Evolutionary conservation across 2,888 invertebrate species (phyloP), one percentile per base, ranked within the genome.

Genomic region (Atrina japonica): DNA sequence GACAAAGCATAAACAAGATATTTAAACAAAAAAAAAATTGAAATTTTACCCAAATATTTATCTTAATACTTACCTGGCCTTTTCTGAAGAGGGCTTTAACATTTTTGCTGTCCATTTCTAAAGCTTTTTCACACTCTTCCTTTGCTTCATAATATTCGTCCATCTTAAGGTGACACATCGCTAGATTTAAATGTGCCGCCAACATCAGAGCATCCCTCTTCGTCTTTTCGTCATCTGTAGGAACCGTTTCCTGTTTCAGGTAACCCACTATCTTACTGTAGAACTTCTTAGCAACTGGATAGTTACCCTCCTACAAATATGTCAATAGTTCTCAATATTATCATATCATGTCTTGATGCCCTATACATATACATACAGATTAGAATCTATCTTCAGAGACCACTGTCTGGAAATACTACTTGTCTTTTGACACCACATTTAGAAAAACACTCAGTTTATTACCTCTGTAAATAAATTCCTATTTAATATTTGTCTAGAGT

Each of bases 71-170:
- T 87, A 92, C 92, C 89, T 95, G 95, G 0, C 97, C 98, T 79
- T 95, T 92, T 81, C 99, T 93, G 91, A 97, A 99, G 30, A 95
- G 91, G 0, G 95, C 98, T 91, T 99, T 99, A 14, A 96, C 95
- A 89, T 95, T 97, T 27, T 93, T 92, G 0, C 93, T 90, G 84
- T 96, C 95, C 0, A 95, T 82, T 66, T 93, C 93, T 3, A 99
- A 91, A 0, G 95, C 97, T 82, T 94, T 94, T 53, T 94, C 93
- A 52, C 97, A 96, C 55, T 94, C 92, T 58, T 94, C 93, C 83
- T 93, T 94, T 1, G 95, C 96, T 80, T 95, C 94, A 50, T 93
- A 92, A n/a, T 92, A 90, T 3, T 95, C 93, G n/a, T 94, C 93
- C 45, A 92, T 86, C 91, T 96, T 97, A 58, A 97, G 91, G 88